These are phyloP conservation scores for Hucho hucho DNA, from an alignment of 2,113 vertebrate genomes.

Conservation along the genomic window DNA sequence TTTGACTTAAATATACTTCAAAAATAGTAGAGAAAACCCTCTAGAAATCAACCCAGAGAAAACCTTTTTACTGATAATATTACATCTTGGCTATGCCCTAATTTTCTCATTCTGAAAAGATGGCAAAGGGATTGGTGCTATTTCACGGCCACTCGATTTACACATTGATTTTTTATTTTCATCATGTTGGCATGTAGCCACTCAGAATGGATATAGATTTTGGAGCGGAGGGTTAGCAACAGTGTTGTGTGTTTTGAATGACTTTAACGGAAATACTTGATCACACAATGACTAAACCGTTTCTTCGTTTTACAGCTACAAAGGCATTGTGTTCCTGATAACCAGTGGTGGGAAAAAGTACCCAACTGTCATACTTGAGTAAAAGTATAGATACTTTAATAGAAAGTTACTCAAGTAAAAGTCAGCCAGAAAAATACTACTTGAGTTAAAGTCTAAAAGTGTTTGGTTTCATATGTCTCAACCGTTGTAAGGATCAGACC, in stretches of 20 bases:
- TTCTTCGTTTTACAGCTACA: neutral
- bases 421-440: no score
- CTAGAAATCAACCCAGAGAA: no score
- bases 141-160: neutral
- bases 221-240: neutral
- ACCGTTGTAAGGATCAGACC: no score
- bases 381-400: no score
- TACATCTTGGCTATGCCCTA: neutral
- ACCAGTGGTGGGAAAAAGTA: no score
- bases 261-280: neutral
- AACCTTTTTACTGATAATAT: neutral
- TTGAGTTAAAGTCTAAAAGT: no score
- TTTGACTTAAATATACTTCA: no score
- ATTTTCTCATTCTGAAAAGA: conserved; percentile 14
- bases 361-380: no score
- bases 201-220: neutral
- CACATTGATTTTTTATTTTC: conserved; percentile 19
- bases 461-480: no score
- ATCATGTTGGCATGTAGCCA: neutral
- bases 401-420: no score
- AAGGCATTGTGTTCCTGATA: neutral
- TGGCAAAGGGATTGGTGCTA: neutral
- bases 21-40: no score
- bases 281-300: neutral
- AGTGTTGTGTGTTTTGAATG: conserved; percentile 16